Evolutionary conservation across 1,140 invertebrate species (phyloP), one percentile per base, ranked within the genome.

Genomic region (Pseudomyrmex sp.): DNA sequence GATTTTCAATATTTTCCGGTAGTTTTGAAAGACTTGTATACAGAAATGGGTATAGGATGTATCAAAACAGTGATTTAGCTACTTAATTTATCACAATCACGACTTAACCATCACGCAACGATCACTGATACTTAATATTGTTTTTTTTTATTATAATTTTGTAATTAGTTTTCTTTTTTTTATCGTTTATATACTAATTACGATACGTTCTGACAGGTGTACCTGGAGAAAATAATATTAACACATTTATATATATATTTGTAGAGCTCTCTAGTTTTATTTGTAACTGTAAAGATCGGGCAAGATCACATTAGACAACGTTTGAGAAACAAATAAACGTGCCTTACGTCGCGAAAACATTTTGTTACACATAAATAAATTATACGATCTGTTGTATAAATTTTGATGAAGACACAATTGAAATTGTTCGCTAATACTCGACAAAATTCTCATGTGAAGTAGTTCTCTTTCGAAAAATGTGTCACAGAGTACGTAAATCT

Each of bases 221-320:
- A 90, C 87, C 87, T 90, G 85, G 83, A 35, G 35, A 79, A 82
- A 87, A 35, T 66, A 73, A 82, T 75, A 52, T 83, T 75, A 70
- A 61, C n/a, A 77, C 65, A 58, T 82, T 65, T 35, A 35, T 35
- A 35, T 35, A 65, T 70, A 70, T 70, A 50, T 72, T 23, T 68
- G 23, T 18, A 80, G 15, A 80, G 54, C 66, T 80, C 76, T 80
- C 66, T 80, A 72, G 72, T 59, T 59, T 80, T 70, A 72, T n/a
- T 58, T 74, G 8, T 18, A 12, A 80, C 18, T 10, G 2, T 59
- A 58, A 12, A 50, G 46, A 52, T 58, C 18, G n/a, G 80, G 10
- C 48, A 72, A 86, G 20, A 59, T 54, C 46, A 83, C 46, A 83
- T 75, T 63, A 58, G 56, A 65, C 54, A 52, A 35, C 5, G 35